Evolutionary conservation across 35 echinoderm and acorn worm genomes (phyloP).

Genomic region (Apostichopus japonicus): DNA sequence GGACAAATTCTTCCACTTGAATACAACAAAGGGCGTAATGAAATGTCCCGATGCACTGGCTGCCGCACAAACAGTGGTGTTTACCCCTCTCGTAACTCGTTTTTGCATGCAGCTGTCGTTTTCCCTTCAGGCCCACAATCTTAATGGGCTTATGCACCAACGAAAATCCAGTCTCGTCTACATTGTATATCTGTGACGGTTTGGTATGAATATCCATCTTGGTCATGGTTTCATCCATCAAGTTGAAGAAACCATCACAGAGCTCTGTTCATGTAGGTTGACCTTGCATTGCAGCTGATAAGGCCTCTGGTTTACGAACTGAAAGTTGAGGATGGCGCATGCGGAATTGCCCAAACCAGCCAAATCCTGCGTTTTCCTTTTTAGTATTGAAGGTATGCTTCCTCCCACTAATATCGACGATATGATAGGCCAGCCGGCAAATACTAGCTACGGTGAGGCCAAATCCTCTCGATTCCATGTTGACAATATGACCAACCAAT

Average conservation of each 20-base stretch:
- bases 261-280: conserved; percentile 21
- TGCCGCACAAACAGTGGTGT: conserved; percentile 11
- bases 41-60: conserved; percentile 26
- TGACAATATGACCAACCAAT: background rate
- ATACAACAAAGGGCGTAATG: conserved; percentile 45
- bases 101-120: background rate
- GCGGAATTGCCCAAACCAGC: conserved; percentile 26
- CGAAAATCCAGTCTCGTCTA: conserved; percentile 45
- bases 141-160: conserved; percentile 50
- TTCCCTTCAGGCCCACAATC: conserved; percentile 41
- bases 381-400: conserved; percentile 27
- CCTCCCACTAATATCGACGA: conserved; percentile 28
- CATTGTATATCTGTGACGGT: conserved; percentile 37
- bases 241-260: conserved; percentile 31
- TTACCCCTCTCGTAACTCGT: conserved; percentile 41
- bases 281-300: conserved; percentile 7
- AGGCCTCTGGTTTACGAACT: conserved; percentile 55
- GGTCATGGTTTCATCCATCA: conserved; percentile 28
- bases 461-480: conserved; percentile 31
- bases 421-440: conserved; percentile 20
- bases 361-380: conserved; percentile 22
- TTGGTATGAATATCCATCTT: conserved; percentile 18
- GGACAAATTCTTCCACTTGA: conserved; percentile 20
- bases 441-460: background rate
- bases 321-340: conserved; percentile 42